phyloP scores from a whole-genome alignment of 2,797 vertebrate genomes.

The Furcifer pardalis region DNA sequence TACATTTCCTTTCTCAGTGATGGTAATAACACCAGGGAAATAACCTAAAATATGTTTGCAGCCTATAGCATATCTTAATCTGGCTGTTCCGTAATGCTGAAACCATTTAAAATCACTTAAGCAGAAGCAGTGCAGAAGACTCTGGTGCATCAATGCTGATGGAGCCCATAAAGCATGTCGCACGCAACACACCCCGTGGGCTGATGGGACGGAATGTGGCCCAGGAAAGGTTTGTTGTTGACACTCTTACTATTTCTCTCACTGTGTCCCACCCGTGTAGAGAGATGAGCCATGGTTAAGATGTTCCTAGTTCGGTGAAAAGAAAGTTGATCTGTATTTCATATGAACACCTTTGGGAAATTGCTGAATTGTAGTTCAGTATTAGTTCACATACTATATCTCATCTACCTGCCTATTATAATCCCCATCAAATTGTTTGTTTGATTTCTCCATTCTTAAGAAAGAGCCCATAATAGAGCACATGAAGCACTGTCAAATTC shows the following conservation, averaged over 20 bases:
- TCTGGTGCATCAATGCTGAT: conserved; percentile 95
- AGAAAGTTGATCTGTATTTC: background rate
- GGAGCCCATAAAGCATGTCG: conserved; percentile 93
- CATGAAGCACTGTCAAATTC: background rate
- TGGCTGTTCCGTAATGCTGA: conserved; percentile 42
- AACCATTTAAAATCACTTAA: conserved; percentile 53
- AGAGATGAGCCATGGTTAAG: background rate
- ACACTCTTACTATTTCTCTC: background rate
- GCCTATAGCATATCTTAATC: background rate
- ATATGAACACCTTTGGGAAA: background rate
- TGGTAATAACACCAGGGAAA: conserved; percentile 11
- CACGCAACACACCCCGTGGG: conserved; percentile 98
- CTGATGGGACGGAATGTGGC: conserved; percentile 95
- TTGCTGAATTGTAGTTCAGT: background rate
- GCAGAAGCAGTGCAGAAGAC: conserved; percentile 93
- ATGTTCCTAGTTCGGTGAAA: background rate
- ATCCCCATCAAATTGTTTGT: too few species aligned
- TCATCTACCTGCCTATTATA: background rate
- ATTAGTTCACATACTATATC: background rate
- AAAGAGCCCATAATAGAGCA: background rate
- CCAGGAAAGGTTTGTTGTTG: conserved; percentile 89
- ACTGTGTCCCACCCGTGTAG: background rate
- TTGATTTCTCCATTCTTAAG: background rate
- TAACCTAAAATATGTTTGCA: conserved; percentile 12
- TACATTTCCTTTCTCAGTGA: background rate